A percentile compares a stretch with the other conserved stretches of the same genome.
Evolutionary conservation across 2,797 vertebrate species (phyloP).

Genomic region (Gastrophryne carolinensis): DNA sequence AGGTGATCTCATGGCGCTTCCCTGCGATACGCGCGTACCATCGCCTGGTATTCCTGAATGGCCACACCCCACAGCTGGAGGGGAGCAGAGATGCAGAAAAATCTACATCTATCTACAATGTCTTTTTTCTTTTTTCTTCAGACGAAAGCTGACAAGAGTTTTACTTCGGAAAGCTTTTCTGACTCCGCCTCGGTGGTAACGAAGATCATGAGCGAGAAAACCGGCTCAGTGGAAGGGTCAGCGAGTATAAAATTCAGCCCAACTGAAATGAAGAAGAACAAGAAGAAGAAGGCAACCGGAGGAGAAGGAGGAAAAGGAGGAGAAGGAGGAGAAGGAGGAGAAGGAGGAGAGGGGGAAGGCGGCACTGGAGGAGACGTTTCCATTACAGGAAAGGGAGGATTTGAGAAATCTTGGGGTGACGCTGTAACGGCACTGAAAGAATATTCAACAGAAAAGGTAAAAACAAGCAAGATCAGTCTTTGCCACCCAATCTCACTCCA

Average conservation of each 20-base stretch:
- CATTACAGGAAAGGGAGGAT: too few relatives aligned
- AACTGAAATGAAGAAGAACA: constrained; percentile 51
- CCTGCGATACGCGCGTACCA: too few relatives aligned
- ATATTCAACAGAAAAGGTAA: constrained; percentile 66
- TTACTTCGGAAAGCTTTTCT: constrained; percentile 74
- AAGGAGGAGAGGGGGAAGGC: background rate
- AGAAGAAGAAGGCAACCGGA: background rate
- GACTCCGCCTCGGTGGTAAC: constrained; percentile 63
- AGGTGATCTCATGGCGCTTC: too few relatives aligned
- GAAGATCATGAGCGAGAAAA: constrained; percentile 63
- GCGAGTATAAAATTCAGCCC: constrained; percentile 72
- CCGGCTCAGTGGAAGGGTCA: constrained; percentile 20
- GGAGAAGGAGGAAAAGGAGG: too few relatives aligned
- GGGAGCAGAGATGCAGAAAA: too few relatives aligned
- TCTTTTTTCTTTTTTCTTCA: constrained; percentile 59
- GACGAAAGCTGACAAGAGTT: constrained; percentile 76
- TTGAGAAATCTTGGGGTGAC: too few relatives aligned
- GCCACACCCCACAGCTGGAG: too few relatives aligned
- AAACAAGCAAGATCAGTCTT: too few relatives aligned
- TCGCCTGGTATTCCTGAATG: too few relatives aligned
- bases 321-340: too few relatives aligned
- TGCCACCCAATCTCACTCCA: too few relatives aligned
- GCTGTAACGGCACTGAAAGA: constrained; percentile 58
- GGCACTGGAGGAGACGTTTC: background rate
- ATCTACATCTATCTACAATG: too few relatives aligned